These are phyloP conservation scores for Guaruba guarouba DNA, from an alignment of 2,113 vertebrate genomes.

Conservation along the genomic window DNA sequence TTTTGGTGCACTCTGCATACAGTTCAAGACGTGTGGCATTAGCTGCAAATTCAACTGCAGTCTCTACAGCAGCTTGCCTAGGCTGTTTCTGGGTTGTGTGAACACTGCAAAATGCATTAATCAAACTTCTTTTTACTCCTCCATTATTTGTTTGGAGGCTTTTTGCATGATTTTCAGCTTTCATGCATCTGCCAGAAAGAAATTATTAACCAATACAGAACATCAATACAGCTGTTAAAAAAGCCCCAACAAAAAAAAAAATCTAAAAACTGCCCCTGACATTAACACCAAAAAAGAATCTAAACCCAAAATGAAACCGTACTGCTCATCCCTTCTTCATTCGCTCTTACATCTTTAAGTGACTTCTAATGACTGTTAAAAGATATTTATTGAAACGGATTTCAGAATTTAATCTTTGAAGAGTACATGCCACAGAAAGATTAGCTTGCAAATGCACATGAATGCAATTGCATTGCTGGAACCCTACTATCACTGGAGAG, in stretches of 20 bases:
- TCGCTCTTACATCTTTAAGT: neutral
- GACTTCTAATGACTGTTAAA: neutral
- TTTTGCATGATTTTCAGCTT: neutral
- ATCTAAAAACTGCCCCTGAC: neutral
- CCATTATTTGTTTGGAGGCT: neutral
- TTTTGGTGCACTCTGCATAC: neutral
- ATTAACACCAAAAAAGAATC: neutral
- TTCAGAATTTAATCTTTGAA: neutral
- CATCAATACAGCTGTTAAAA: neutral
- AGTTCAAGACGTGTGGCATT: fast-evolving
- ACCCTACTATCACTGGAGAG: neutral
- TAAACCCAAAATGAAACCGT: neutral
- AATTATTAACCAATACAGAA: neutral
- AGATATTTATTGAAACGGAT: neutral
- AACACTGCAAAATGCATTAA: neutral
- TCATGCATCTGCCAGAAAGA: neutral
- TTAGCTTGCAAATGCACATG: neutral
- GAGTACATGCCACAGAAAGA: neutral
- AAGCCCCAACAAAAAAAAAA: neutral
- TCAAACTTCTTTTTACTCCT: neutral
- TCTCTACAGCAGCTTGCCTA: neutral
- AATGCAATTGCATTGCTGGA: neutral
- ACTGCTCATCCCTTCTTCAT: neutral
- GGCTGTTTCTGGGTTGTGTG: neutral
- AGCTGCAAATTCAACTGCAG: neutral